These are phyloP conservation scores for Crotalus tigris DNA, from an alignment of 2,113 vertebrate species.

Conservation along the genomic window DNA sequence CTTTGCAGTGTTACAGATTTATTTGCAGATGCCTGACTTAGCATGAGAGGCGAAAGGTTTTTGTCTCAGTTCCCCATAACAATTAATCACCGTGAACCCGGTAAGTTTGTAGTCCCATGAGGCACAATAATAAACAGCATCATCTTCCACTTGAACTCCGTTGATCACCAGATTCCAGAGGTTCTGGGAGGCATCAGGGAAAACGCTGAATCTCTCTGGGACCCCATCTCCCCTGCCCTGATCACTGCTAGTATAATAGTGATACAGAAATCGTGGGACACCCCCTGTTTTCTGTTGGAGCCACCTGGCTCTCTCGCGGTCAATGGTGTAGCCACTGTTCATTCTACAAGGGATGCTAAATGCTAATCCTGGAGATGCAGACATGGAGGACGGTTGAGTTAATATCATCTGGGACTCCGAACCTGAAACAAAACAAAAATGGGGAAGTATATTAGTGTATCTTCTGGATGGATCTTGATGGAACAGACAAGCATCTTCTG, in stretches of 20 bases:
- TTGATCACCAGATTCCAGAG: slow-evolving; percentile 35
- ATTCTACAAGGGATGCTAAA: slow-evolving; percentile 5
- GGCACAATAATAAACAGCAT: background rate
- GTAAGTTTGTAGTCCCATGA: too few relatives aligned
- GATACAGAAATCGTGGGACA: background rate
- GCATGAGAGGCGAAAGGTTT: background rate
- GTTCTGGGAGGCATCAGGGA: slow-evolving; percentile 18
- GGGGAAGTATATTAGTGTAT: background rate
- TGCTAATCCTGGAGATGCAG: background rate
- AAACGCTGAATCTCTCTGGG: slow-evolving; percentile 27
- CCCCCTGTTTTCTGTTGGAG: background rate
- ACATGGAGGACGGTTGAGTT: background rate
- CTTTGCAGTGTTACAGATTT: background rate
- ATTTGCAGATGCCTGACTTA: background rate
- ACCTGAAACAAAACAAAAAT: background rate
- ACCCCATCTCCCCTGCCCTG: slow-evolving; percentile 25
- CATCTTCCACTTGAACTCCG: background rate
- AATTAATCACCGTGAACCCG: background rate
- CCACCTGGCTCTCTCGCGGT: slow-evolving; percentile 23
- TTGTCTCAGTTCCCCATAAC: background rate
- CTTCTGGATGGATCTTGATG: background rate
- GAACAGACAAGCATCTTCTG: background rate
- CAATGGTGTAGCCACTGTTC: background rate
- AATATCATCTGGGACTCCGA: background rate
- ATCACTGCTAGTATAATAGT: slow-evolving; percentile 13